phyloP scores from a whole-genome alignment of 2,888 invertebrate genomes.

The Euphydryas editha region DNA sequence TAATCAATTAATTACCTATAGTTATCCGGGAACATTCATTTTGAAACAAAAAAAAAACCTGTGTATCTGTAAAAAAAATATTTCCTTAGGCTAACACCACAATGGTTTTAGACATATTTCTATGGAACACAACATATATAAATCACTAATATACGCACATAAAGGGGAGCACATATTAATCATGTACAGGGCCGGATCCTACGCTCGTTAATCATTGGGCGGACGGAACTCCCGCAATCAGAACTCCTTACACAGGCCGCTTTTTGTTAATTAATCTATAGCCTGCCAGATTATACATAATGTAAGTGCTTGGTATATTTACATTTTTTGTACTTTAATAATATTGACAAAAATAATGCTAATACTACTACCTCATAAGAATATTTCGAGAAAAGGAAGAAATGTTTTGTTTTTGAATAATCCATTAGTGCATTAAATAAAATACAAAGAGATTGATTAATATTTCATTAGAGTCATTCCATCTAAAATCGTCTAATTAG shows the following conservation, averaged over 20 bases:
- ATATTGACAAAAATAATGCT: too few species aligned
- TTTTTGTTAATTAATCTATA: constrained; percentile 74
- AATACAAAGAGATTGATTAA: too few species aligned
- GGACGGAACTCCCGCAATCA: constrained; percentile 71
- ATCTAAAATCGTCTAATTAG: too few species aligned
- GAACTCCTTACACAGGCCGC: constrained; percentile 62
- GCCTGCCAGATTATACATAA: constrained; percentile 25
- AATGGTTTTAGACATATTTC: constrained; percentile 7
- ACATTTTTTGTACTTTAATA: not conserved
- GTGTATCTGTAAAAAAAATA: not conserved
- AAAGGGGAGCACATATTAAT: constrained; percentile 76
- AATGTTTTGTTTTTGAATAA: too few species aligned
- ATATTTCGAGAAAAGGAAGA: not conserved
- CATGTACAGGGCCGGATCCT: constrained; percentile 72
- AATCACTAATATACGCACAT: constrained; percentile 40
- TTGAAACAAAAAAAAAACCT: too few species aligned
- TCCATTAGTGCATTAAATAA: too few species aligned
- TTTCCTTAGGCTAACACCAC: not conserved
- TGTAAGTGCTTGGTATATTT: constrained; percentile 24
- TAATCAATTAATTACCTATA: too few species aligned
- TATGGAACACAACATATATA: constrained; percentile 19
- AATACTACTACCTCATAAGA: not conserved
- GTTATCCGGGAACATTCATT: too few species aligned
- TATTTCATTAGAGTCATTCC: too few species aligned
- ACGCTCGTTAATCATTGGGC: constrained; percentile 77